Conservation (phyloP, 2,888 invertebrate genomes). For the Diabrotica balteata region DNA sequence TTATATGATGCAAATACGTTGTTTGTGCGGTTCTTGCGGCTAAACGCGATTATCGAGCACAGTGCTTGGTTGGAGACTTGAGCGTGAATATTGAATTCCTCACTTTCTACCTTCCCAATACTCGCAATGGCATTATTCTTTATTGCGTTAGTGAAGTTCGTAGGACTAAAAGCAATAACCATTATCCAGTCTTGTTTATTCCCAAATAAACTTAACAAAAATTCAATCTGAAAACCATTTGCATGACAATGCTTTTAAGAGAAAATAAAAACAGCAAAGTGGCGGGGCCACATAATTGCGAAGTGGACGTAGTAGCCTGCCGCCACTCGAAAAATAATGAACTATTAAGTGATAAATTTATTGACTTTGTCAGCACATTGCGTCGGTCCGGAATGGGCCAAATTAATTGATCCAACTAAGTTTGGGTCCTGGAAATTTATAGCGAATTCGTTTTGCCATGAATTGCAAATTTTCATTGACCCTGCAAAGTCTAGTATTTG, state of each 20-base stretch:
- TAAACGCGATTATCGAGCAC: too few relatives aligned
- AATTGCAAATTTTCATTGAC: conserved; percentile 52
- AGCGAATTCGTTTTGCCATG: conserved; percentile 35
- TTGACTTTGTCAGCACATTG: conserved; percentile 52
- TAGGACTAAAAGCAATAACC: conserved; percentile 35
- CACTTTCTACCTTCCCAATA: conserved; percentile 24
- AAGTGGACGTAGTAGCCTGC: conserved; percentile 27
- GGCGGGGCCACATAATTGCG: conserved; percentile 44
- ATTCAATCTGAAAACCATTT: conserved; percentile 38
- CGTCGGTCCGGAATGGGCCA: conserved; percentile 44
- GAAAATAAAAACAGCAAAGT: conserved; percentile 44
- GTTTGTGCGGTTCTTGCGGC: too few relatives aligned
- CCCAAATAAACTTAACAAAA: conserved; percentile 40
- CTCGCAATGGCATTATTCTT: conserved; percentile 27
- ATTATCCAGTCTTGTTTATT: conserved; percentile 33
- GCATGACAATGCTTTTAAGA: conserved; percentile 38
- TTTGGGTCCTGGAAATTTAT: conserved; percentile 53
- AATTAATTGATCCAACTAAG: conserved; percentile 56
- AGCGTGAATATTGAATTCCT: conserved; percentile 7
- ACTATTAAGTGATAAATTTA: conserved; percentile 42
- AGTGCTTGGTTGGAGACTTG: too few relatives aligned
- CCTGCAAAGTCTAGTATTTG: conserved; percentile 15
- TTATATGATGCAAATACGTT: too few relatives aligned
- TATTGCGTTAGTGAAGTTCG: conserved; percentile 31
- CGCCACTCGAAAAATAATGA: conserved; percentile 45